Evolutionary conservation across 1,140 invertebrate genomes (phyloP), one percentile per base, ranked within the genome.

Genomic region (Paralvinella palmiformis): DNA sequence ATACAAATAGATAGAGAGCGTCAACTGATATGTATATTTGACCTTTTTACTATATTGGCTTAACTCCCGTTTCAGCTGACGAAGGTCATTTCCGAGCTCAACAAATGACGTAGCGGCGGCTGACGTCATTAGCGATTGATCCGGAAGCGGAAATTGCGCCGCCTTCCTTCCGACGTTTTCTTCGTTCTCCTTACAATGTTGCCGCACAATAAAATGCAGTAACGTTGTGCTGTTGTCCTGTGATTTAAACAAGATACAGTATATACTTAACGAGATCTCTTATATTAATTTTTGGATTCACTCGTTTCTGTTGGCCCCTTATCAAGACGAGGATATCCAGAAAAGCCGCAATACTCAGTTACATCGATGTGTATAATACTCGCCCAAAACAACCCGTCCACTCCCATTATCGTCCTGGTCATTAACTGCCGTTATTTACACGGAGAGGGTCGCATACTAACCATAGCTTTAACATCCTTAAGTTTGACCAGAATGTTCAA

Each of bases 401-500:
- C 73, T 78, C 2, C 71, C 68, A 35, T 72, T 70, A 17, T 64
- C 56, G 22, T 71, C 66, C 74, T 77, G 68, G 55, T 22, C 24
- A 31, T 27, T 20, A 56, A 27, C 31, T 32, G 13, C 17, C 10
- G 13, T 6, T 22, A 17, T 32, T 5, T 15, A 24, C 6, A 5
- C 36, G 24, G 17, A 17, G 31, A 3, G 24, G 17, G 4, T 59
- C 7, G 4, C 20, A 20, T 13, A 29, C 68, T 67, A 62, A 78
- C 77, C 67, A 64, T 67, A 50, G 73, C 72, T 56, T 69, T 69
- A 44, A 76, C 69, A 31, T 79, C 75, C 62, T 77, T 78, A 0
- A 79, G 66, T 65, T 71, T 72, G 64, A 71, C 73, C 6, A 79
- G 69, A 24, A 76, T 70, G 27, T 74, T 71, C 4, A 79, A 55